Evolutionary conservation across 2,797 vertebrate species (phyloP).

Genomic region (Botia kubotai): DNA sequence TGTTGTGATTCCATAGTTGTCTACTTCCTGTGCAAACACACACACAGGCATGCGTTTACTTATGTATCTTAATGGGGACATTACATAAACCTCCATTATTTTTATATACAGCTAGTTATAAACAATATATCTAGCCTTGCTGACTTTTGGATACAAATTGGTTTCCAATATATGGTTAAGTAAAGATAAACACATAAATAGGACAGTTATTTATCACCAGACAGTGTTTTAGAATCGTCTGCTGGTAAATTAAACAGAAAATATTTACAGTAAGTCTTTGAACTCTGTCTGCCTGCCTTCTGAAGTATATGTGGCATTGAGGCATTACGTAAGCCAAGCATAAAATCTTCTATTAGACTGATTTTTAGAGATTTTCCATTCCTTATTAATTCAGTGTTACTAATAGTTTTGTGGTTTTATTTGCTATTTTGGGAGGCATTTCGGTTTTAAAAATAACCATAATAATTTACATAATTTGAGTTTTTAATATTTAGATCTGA

Average conservation of each 20-base stretch:
- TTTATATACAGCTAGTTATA: too few species aligned
- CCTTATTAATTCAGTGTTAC: neutral
- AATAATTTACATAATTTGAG: neutral
- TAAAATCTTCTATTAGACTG: neutral
- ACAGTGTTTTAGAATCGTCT: neutral
- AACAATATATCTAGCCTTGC: too few species aligned
- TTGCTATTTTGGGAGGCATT: conserved; percentile 1
- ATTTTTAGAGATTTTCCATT: conserved; percentile 23
- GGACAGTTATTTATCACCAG: neutral
- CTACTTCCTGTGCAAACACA: too few species aligned
- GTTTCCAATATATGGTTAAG: neutral
- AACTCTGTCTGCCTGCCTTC: conserved; percentile 3
- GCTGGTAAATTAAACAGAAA: conserved; percentile 24
- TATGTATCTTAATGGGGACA: too few species aligned
- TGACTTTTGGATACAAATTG: too few species aligned
- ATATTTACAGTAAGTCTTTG: neutral
- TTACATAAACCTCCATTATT: too few species aligned
- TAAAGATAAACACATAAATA: neutral
- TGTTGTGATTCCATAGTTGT: too few species aligned
- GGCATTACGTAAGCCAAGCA: too few species aligned
- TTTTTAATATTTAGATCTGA: neutral
- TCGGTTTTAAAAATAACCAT: neutral
- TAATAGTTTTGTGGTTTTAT: conserved; percentile 1
- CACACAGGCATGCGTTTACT: too few species aligned
- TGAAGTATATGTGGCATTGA: conserved; percentile 1